Percentiles rank a stretch among this genome's conserved stretches.
Conservation (phyloP, 2,888 invertebrate species). For the Poecilus cupreus region DNA sequence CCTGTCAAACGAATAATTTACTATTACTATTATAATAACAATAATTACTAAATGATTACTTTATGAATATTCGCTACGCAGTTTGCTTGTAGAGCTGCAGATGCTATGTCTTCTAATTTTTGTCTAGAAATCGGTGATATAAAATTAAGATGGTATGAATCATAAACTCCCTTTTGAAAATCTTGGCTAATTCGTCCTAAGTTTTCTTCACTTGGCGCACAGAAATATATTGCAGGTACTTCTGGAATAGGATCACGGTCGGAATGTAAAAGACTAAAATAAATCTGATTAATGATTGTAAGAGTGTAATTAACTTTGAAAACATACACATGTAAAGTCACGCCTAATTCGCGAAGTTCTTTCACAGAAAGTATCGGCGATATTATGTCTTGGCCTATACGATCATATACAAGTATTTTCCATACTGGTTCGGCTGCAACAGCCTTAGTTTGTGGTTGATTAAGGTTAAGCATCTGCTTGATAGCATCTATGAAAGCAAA, state of each 20-base stretch:
- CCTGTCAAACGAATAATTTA: slow-evolving; percentile 71
- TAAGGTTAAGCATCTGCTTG: slow-evolving; percentile 96
- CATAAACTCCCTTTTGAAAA: slow-evolving; percentile 91
- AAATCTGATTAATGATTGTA: slow-evolving; percentile 18
- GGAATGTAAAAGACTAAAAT: slow-evolving; percentile 86
- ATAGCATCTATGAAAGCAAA: slow-evolving; percentile 84
- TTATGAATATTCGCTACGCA: slow-evolving; percentile 95
- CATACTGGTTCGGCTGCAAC: slow-evolving; percentile 91
- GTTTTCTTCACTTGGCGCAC: slow-evolving; percentile 97
- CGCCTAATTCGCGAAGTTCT: slow-evolving; percentile 95
- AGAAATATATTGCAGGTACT: slow-evolving; percentile 99
- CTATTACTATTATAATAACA: background rate
- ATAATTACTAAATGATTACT: slow-evolving; percentile 70
- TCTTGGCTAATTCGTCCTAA: slow-evolving; percentile 94
- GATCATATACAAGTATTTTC: slow-evolving; percentile 97
- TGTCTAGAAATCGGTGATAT: slow-evolving; percentile 95
- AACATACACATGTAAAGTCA: slow-evolving; percentile 96
- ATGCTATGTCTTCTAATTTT: slow-evolving; percentile 95
- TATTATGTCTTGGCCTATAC: slow-evolving; percentile 98
- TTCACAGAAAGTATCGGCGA: slow-evolving; percentile 97
- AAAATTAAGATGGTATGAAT: slow-evolving; percentile 96
- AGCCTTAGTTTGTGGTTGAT: slow-evolving; percentile 85
- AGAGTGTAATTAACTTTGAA: background rate
- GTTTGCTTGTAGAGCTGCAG: slow-evolving; percentile 92
- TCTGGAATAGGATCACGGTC: slow-evolving; percentile 96